Percentiles rank a stretch among this genome's conserved stretches.
Evolutionary conservation across 2,113 vertebrate species (phyloP).

Genomic region (Nothoprocta pentlandii): DNA sequence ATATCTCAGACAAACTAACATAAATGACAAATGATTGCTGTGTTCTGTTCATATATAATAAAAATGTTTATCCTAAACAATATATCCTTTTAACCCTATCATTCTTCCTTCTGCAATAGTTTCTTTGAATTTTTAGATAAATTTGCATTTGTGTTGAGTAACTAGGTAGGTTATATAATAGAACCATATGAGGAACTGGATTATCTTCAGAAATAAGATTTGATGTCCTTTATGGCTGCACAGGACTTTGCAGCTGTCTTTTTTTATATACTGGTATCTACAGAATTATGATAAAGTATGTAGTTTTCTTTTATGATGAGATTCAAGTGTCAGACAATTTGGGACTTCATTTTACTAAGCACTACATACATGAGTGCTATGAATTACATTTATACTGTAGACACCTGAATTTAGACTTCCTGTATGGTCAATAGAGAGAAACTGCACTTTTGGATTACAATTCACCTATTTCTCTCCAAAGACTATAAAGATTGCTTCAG

Average conservation of each 20-base stretch:
- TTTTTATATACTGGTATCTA: not conserved
- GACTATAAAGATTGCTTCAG: not conserved
- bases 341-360: not conserved
- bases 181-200: not conserved
- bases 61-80: not conserved
- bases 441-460: not conserved
- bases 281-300: not conserved
- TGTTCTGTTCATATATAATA: fast-evolving
- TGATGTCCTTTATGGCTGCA: not conserved
- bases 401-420: not conserved
- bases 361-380: not conserved
- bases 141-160: not conserved
- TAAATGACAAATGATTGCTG: not conserved
- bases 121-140: not conserved
- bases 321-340: not conserved
- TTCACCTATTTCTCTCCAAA: not conserved
- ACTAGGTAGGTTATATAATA: not conserved
- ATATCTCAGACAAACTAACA: fast-evolving
- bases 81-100: not conserved
- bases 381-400: not conserved
- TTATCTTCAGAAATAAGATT: not conserved
- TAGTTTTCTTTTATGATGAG: not conserved
- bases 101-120: not conserved
- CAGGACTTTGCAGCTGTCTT: fast-evolving
- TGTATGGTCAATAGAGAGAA: not conserved